Percentiles rank a stretch among this genome's conserved stretches.
Evolutionary conservation across 2,113 vertebrate genomes (phyloP).

Genomic region (Casuarius casuarius): DNA sequence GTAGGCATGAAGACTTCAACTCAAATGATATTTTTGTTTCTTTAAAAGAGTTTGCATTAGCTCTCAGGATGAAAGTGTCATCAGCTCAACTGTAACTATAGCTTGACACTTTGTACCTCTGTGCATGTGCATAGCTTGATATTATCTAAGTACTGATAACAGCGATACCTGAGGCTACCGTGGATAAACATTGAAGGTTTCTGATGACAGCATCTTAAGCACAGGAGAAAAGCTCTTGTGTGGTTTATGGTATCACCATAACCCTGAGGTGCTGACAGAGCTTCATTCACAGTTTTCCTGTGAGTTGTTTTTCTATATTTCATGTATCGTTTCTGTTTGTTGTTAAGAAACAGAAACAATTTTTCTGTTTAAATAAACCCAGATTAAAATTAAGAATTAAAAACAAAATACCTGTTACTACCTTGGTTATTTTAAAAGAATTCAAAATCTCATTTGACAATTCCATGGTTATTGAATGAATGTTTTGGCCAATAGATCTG

Average conservation of each 20-base stretch:
- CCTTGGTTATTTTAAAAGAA: not conserved
- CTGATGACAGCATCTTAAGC: slow-evolving; percentile 39
- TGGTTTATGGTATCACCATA: not conserved
- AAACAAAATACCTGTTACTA: not conserved
- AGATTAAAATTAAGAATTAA: not conserved
- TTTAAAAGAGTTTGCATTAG: not conserved
- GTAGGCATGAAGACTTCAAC: not conserved
- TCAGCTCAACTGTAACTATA: not conserved
- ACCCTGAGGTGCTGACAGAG: not conserved
- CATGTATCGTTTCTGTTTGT: not conserved
- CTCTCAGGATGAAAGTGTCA: not conserved
- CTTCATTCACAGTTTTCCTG: slow-evolving; percentile 8
- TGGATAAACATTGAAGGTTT: slow-evolving; percentile 33
- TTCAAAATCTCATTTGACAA: not conserved
- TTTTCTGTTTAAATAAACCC: not conserved
- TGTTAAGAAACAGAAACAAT: not conserved
- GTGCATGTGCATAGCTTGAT: slow-evolving; percentile 23
- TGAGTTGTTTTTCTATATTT: not conserved
- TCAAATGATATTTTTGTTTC: not conserved
- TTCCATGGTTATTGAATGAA: not conserved
- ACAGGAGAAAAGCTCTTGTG: slow-evolving; percentile 6
- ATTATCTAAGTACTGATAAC: not conserved
- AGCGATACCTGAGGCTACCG: not conserved
- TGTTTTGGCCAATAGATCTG: not conserved
- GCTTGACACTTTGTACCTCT: not conserved